These are phyloP conservation scores for Stigmatopora nigra DNA, from an alignment of 2,113 vertebrate genomes.

Conservation along the genomic window DNA sequence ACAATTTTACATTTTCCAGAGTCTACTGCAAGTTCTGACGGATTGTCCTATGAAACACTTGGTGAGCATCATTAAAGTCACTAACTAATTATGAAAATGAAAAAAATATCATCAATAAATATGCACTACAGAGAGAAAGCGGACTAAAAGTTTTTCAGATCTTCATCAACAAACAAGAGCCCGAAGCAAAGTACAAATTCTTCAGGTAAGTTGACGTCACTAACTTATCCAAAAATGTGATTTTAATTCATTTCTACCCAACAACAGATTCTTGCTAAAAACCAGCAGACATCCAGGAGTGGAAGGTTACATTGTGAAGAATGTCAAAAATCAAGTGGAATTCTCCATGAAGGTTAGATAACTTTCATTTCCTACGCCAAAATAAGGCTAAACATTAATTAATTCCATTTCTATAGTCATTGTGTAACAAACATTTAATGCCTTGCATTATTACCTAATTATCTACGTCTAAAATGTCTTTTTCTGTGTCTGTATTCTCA, in stretches of 20 bases:
- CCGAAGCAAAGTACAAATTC: slow-evolving; percentile 83
- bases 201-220: slow-evolving; percentile 63
- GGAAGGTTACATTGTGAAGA: slow-evolving; percentile 84
- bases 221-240: background rate
- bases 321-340: slow-evolving; percentile 86
- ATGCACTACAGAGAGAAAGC: slow-evolving; percentile 75
- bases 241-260: background rate
- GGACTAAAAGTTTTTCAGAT: slow-evolving; percentile 81
- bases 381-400: background rate
- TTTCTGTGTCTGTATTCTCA: too few relatives aligned
- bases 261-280: slow-evolving; percentile 82
- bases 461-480: too few relatives aligned
- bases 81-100: background rate
- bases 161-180: slow-evolving; percentile 81
- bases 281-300: slow-evolving; percentile 86
- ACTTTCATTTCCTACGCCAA: too few relatives aligned
- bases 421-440: too few relatives aligned
- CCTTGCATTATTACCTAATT: too few relatives aligned
- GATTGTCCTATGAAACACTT: slow-evolving; percentile 82
- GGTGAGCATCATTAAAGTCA: slow-evolving; percentile 68
- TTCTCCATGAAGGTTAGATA: slow-evolving; percentile 75
- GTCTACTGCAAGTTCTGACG: slow-evolving; percentile 78
- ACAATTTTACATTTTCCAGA: slow-evolving; percentile 58
- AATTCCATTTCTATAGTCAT: too few relatives aligned
- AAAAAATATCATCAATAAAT: background rate